Evolutionary conservation across 2,113 vertebrate genomes (phyloP), one percentile per base, ranked within the genome.

Genomic region (Stercorarius parasiticus): DNA sequence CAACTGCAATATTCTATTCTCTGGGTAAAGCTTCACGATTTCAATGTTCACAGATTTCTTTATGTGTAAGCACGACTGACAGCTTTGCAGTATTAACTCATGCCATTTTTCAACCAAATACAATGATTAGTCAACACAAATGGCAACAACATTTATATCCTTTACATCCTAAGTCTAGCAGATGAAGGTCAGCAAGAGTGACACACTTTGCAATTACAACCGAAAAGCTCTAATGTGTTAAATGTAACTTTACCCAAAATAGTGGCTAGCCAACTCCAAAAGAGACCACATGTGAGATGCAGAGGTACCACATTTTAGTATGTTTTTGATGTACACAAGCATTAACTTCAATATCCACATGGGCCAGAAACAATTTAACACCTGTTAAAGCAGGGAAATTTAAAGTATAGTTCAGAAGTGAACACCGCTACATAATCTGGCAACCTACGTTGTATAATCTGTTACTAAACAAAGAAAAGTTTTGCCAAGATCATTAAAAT

Each of bases 11-110:
- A 64, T 4, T 58, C 13, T 8, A 14, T 52, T 53, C 18, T 64
- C 26, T 13, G 53, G 22, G 43, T 61, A 82, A 71, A 77, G 2
- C 2, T 17, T 79, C 21, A 23, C 0, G 0, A 4, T 34, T 49
- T 79, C 69, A 38, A 1, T 1, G 0, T 20, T 80, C 45, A 8
- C 18, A 72, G 27, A 36, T 49, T 79, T 78, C 56, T 40, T 15
- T 56, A 0, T 6, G 12, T 9, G 9, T 53, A 81, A 80, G 29
- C 58, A 65, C 3, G 17, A 50, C 12, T 27, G 23, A 67, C 26
- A 85, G 78, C 62, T 86, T 65, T 77, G 42, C 40, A 77, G 87
- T 82, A 73, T 23, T 36, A n/a, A 82, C 32, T 50, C 29, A 1
- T 1, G 8, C 12, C 8, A 2, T 7, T 77, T 66, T 70, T 18